phyloP scores from a whole-genome alignment of 2,113 vertebrate species.

The Micromys minutus region DNA sequence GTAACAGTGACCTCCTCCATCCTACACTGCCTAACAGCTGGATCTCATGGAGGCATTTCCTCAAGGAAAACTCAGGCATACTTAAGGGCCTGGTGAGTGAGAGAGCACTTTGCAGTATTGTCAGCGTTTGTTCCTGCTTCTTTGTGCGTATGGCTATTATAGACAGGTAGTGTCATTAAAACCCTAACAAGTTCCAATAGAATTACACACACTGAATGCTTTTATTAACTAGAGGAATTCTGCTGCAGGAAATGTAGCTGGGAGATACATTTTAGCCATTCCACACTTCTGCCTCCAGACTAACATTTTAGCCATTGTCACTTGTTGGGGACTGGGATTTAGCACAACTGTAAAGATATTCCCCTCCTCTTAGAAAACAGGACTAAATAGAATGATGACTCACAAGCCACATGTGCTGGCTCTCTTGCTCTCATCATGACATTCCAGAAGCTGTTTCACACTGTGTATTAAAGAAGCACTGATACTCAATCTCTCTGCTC shows the following conservation, averaged over 20 bases:
- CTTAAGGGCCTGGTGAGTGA: conserved; percentile 10
- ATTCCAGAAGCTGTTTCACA: conserved; percentile 25
- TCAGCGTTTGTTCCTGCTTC: conserved; percentile 23
- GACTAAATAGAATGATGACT: neutral
- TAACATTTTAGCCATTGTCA: neutral
- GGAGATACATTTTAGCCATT: conserved; percentile 44
- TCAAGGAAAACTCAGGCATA: conserved; percentile 33
- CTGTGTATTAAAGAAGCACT: conserved; percentile 1
- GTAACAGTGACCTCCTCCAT: conserved; percentile 23
- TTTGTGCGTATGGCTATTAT: conserved; percentile 17
- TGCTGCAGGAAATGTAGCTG: conserved; percentile 15
- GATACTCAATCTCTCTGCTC: neutral
- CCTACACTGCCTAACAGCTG: conserved; percentile 2
- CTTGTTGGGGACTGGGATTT: neutral
- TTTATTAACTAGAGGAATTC: conserved; percentile 43
- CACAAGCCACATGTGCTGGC: neutral
- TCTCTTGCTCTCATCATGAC: neutral
- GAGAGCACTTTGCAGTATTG: conserved; percentile 9
- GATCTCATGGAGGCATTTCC: too few relatives aligned
- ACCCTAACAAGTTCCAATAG: conserved; percentile 8
- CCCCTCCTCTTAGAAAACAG: neutral
- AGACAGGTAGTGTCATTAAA: neutral
- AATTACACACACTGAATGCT: conserved; percentile 46
- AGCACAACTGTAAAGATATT: conserved; percentile 21
- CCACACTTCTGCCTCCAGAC: neutral